Conservation (phyloP, 1,140 invertebrate species). For the Pseudomyrmex flavicornis region DNA sequence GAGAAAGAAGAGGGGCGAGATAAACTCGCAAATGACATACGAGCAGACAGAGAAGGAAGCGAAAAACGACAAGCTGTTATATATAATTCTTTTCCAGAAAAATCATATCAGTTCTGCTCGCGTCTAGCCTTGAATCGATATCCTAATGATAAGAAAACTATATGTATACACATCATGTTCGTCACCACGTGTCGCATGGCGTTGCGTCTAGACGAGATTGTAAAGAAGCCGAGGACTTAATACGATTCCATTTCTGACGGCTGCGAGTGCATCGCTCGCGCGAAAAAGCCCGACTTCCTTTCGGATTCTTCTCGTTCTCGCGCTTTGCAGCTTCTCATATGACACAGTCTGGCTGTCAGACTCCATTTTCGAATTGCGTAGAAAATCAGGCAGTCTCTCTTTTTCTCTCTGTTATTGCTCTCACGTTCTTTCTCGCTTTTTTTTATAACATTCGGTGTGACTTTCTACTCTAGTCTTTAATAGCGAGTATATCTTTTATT, state of each 20-base stretch:
- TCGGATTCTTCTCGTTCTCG: slow-evolving; percentile 29
- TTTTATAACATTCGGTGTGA: slow-evolving; percentile 45
- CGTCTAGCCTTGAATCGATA: slow-evolving; percentile 64
- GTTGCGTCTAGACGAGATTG: slow-evolving; percentile 76
- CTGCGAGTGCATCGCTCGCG: slow-evolving; percentile 37
- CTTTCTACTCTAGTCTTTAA: slow-evolving; percentile 45
- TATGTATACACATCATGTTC: neutral
- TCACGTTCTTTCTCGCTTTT: neutral
- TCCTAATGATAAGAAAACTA: slow-evolving; percentile 40
- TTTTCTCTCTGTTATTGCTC: neutral
- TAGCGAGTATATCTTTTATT: slow-evolving; percentile 34
- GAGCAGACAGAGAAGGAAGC: neutral
- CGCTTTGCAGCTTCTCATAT: slow-evolving; percentile 57
- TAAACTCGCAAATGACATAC: neutral
- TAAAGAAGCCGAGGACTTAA: slow-evolving; percentile 62
- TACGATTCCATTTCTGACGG: slow-evolving; percentile 35
- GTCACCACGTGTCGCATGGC: slow-evolving; percentile 54
- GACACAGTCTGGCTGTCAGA: slow-evolving; percentile 63
- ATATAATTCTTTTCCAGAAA: slow-evolving; percentile 35
- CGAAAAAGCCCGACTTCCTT: slow-evolving; percentile 26
- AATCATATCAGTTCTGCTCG: slow-evolving; percentile 3
- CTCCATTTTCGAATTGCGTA: slow-evolving; percentile 63
- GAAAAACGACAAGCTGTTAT: neutral
- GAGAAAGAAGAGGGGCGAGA: neutral
- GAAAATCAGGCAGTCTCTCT: slow-evolving; percentile 13